These are phyloP conservation scores for Diarsia dahlii DNA, from an alignment of 2,888 invertebrate genomes.

Conservation along the genomic window DNA sequence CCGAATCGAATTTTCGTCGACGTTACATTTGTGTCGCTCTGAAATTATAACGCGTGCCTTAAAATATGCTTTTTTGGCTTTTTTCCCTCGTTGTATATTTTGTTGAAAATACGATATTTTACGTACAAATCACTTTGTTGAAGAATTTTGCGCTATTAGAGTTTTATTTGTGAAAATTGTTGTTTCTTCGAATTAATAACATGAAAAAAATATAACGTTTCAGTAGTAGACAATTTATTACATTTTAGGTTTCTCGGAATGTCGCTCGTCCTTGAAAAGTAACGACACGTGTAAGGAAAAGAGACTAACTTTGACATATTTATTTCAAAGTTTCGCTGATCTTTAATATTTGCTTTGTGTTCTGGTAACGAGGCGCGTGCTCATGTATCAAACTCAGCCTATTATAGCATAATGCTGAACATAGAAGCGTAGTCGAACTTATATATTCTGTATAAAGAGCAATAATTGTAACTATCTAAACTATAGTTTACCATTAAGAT, in stretches of 20 bases:
- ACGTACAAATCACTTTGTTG: slow-evolving; percentile 58
- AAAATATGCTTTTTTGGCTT: slow-evolving; percentile 63
- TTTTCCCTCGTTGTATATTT: slow-evolving; percentile 46
- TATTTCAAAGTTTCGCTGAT: slow-evolving; percentile 49
- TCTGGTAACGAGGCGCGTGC: slow-evolving; percentile 37
- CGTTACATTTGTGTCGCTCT: slow-evolving; percentile 55
- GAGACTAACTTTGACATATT: slow-evolving; percentile 47
- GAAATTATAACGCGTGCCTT: slow-evolving; percentile 66
- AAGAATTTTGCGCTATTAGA: slow-evolving; percentile 49
- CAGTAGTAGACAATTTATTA: slow-evolving; percentile 51
- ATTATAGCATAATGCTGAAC: slow-evolving; percentile 3
- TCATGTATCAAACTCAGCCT: slow-evolving; percentile 32
- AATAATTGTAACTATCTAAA: not conserved
- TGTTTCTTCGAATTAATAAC: slow-evolving; percentile 57
- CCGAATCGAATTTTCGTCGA: slow-evolving; percentile 67
- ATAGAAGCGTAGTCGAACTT: not conserved
- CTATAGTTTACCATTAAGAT: not conserved
- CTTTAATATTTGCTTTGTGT: slow-evolving; percentile 46
- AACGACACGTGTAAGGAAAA: slow-evolving; percentile 57
- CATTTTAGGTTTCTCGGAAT: slow-evolving; percentile 26
- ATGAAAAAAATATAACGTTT: slow-evolving; percentile 39
- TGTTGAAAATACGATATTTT: slow-evolving; percentile 48
- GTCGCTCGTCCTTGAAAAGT: slow-evolving; percentile 50
- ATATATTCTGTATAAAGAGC: slow-evolving; percentile 6
- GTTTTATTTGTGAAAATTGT: slow-evolving; percentile 46